Conservation (phyloP, 2,113 vertebrate species). For the Electrona antarctica region DNA sequence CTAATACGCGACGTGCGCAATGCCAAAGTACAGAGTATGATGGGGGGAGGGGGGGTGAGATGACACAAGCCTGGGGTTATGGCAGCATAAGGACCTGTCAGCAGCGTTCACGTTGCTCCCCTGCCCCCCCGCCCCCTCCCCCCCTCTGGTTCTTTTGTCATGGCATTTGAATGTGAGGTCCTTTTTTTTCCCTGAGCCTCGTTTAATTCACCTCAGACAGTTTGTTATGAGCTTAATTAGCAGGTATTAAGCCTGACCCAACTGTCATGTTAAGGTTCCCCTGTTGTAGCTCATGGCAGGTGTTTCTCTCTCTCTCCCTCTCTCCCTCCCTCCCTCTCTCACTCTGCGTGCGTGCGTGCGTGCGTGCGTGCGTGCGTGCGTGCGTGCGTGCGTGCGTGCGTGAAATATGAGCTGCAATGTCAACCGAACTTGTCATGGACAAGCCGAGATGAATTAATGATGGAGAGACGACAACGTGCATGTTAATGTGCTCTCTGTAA, state of each 20-base stretch:
- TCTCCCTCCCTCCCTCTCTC: too few species aligned
- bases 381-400: slow-evolving; percentile 54
- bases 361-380: too few species aligned
- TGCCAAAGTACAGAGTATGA: too few species aligned
- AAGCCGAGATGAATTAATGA: slow-evolving; percentile 76
- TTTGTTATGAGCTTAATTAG: slow-evolving; percentile 66
- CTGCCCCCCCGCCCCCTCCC: not conserved
- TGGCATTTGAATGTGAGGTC: slow-evolving; percentile 38
- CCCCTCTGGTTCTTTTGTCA: slow-evolving; percentile 49
- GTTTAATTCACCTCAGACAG: slow-evolving; percentile 31
- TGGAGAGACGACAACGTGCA: slow-evolving; percentile 65
- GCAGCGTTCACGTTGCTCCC: slow-evolving; percentile 50
- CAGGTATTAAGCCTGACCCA: slow-evolving; percentile 60
- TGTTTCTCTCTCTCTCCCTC: too few species aligned
- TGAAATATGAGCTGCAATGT: slow-evolving; percentile 76
- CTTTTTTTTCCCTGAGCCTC: slow-evolving; percentile 19
- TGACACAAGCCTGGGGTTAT: not conserved
- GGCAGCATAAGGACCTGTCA: slow-evolving; percentile 27
- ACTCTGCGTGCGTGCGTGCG: too few species aligned
- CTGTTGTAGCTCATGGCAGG: slow-evolving; percentile 7
- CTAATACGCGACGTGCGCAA: too few species aligned
- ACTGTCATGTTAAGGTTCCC: slow-evolving; percentile 64
- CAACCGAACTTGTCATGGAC: slow-evolving; percentile 77
- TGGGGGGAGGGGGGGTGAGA: too few species aligned
- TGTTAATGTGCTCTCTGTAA: slow-evolving; percentile 66